Base-by-base conservation (phyloP, 2,113 vertebrate genomes). In the Centropus unirufus region DNA sequence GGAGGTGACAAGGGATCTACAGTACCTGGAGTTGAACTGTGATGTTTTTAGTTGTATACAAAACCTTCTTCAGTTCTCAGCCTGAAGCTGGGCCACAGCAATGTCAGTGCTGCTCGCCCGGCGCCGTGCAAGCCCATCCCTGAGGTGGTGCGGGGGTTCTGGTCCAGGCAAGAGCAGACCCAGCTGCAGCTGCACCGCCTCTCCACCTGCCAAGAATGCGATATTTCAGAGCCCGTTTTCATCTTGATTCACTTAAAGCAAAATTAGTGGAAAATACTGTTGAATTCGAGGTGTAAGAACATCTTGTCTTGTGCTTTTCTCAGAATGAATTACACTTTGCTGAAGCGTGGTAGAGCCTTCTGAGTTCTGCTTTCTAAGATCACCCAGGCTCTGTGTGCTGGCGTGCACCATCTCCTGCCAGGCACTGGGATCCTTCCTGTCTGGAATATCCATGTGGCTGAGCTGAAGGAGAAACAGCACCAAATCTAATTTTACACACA, bases 331-430 rank as follows among this genome's bases (percentile, higher is more conserved):
- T 26, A 9, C 49, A 14, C 54, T 23, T 54, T 12, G 46, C 52
- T 23, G 1, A 32, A 5, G 27, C 2, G 32, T 2, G 0, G 49
- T 3, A 20, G 20, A 69, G 46, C 68, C 40, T 22, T 2, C 7
- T 1, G 23, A 16, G 76, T 27, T 66, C 42, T 63, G 68, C 76
- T 74, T 57, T 74, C 52, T 32, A 36, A 57, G 54, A 6, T 11
- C 4, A 3, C 10, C 5, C 52, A 57, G 19, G 15, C 46, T 1
- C 5, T 2, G 8, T 0, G 0, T 6, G 36, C 39, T 2, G 3
- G 19, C 32, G 32, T 6, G 64, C 40, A 21, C 8, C 20, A 4
- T 13, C 49, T 47, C 73, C 59, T 20, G 83, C 3, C 62, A 26
- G 34, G 62, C 49, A 9, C 49, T 5, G 26, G 58, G 36, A 29